phyloP scores from a whole-genome alignment of 2,888 invertebrate species.

The Aporophyla lueneburgensis region DNA sequence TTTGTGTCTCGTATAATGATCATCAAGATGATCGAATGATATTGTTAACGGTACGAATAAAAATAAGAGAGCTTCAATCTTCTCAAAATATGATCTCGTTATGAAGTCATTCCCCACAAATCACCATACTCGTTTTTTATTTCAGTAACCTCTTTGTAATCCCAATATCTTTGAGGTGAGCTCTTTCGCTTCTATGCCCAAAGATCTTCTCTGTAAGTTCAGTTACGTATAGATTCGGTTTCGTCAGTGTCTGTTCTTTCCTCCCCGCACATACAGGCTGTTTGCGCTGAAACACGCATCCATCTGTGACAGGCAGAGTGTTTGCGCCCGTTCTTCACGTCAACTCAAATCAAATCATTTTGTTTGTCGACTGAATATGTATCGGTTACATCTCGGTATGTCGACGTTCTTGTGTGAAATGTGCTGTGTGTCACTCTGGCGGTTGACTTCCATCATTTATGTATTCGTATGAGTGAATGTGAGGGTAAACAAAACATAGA shows the following conservation, averaged over 20 bases:
- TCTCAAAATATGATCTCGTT: background rate
- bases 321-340: conserved; percentile 42
- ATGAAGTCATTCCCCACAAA: background rate
- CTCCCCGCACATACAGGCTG: background rate
- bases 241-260: background rate
- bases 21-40: background rate
- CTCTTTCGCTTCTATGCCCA: background rate
- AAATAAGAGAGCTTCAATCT: background rate
- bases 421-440: background rate
- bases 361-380: conserved; percentile 52
- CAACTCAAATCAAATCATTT: conserved; percentile 61
- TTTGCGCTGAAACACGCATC: conserved; percentile 34
- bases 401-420: no score
- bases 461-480: conserved; percentile 1
- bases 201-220: background rate
- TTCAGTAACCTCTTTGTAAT: background rate
- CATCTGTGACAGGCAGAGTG: conserved; percentile 29
- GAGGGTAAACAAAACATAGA: background rate
- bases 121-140: background rate
- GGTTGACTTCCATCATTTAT: conserved; percentile 37
- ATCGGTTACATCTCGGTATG: conserved; percentile 39
- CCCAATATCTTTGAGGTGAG: background rate
- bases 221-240: conserved; percentile 35
- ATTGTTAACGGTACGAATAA: background rate
- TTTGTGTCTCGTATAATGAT: no score